These are phyloP conservation scores for Erpobdella octoculata DNA, from an alignment of 2,888 invertebrate genomes.

Conservation along the genomic window DNA sequence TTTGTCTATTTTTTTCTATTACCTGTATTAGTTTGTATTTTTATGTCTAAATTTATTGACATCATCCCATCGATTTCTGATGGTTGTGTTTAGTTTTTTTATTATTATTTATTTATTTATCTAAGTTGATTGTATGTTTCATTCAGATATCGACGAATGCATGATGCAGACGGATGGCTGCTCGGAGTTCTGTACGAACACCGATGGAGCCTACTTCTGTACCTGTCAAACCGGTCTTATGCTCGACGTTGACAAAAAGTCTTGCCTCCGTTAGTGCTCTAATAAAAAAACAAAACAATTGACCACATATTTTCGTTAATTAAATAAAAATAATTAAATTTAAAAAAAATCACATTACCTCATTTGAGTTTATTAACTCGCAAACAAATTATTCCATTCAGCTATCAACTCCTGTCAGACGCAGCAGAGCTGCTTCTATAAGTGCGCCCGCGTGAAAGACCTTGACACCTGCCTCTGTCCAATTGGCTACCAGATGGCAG, in stretches of 20 bases:
- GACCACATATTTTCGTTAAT: too few relatives aligned
- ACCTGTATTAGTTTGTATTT: not conserved
- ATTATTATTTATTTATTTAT: not conserved
- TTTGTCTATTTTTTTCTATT: not conserved
- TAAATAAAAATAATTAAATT: too few relatives aligned
- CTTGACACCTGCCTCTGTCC: slow-evolving; percentile 26
- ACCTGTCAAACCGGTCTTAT: slow-evolving; percentile 20
- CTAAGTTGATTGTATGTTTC: not conserved
- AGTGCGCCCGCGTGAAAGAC: slow-evolving; percentile 12
- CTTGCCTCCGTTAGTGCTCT: slow-evolving; percentile 13
- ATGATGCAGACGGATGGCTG: slow-evolving; percentile 11
- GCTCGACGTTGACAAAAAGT: not conserved
- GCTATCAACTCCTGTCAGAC: not conserved
- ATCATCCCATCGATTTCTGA: too few relatives aligned
- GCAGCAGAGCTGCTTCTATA: not conserved
- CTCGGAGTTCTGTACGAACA: slow-evolving; percentile 17
- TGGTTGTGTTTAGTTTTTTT: not conserved
- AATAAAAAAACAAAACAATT: not conserved
- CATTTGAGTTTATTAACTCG: not conserved
- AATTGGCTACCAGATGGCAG: slow-evolving; percentile 18
- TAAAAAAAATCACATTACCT: not conserved
- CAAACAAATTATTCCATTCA: not conserved
- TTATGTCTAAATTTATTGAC: not conserved
- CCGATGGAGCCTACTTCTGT: slow-evolving; percentile 19
- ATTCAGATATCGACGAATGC: slow-evolving; percentile 27